Percentiles rank a stretch among this genome's conserved stretches.
These are phyloP conservation scores for Tholera decimalis DNA, from an alignment of 2,888 invertebrate genomes.

Conservation along the genomic window DNA sequence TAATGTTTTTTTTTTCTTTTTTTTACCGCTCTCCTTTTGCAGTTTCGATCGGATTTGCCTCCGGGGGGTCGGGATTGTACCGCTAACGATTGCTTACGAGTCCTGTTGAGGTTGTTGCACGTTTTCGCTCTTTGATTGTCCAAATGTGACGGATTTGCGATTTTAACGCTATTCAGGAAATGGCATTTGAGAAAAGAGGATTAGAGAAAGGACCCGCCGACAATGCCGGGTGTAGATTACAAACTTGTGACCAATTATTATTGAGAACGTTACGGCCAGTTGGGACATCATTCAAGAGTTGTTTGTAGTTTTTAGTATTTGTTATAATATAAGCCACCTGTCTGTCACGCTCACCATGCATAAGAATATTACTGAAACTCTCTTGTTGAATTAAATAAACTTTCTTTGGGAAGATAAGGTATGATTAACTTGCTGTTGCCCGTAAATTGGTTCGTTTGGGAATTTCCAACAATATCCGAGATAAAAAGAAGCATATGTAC, in stretches of 20 bases:
- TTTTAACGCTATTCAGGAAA: constrained; percentile 77
- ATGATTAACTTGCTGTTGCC: too few relatives aligned
- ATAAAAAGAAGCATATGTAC: too few relatives aligned
- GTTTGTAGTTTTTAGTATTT: constrained; percentile 7
- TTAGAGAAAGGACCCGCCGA: constrained; percentile 71
- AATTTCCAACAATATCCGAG: too few relatives aligned
- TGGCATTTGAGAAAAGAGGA: constrained; percentile 82
- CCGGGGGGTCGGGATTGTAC: constrained; percentile 84
- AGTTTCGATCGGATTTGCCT: constrained; percentile 85
- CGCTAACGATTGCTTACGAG: constrained; percentile 84
- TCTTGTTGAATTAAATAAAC: background rate
- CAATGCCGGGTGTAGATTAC: constrained; percentile 70
- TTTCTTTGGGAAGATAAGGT: too few relatives aligned
- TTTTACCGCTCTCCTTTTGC: constrained; percentile 77
- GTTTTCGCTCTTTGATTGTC: constrained; percentile 86
- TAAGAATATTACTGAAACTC: background rate
- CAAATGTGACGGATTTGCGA: constrained; percentile 87
- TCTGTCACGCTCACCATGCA: constrained; percentile 10
- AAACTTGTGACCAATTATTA: constrained; percentile 66
- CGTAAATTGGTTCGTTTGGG: too few relatives aligned
- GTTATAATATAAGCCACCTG: constrained; percentile 14
- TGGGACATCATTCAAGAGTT: constrained; percentile 29
- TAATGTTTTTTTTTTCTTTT: constrained; percentile 70
- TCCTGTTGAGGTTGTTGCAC: constrained; percentile 80
- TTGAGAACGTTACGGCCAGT: constrained; percentile 55